Evolutionary conservation across 2,888 invertebrate species (phyloP), one percentile per base, ranked within the genome.

Genomic region (Macrosoma leucophasiata): DNA sequence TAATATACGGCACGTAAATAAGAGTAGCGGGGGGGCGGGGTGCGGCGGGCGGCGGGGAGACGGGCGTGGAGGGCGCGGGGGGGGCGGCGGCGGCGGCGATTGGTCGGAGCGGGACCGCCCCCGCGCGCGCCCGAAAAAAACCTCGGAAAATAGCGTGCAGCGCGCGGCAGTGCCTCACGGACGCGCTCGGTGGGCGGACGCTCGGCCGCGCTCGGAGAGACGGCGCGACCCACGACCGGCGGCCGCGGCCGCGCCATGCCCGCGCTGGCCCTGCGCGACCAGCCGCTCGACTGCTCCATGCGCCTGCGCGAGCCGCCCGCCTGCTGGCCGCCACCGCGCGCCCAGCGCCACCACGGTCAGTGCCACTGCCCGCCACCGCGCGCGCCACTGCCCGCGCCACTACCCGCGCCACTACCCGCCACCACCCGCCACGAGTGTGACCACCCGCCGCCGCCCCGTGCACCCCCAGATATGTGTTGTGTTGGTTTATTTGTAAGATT

Each of bases 231-330:
- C 58, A 60, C 69, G 70, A 84, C 86, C 86, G 81, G 88, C 86
- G 86, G 71, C 72, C 69, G 71, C 73, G 73, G 74, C 71, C 78
- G 84, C 71, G 85, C 85, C 61, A 87, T 88, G 86, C 89, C 89
- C 73, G 89, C 88, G 87, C 85, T 89, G 68, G 87, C 87, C 54
- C 84, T 86, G 62, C 71, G 84, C 85, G 70, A 77, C 67, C 90
- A 90, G 76, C 91, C 91, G 52, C 84, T 91, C 57, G 91, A 91
- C 85, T 91, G 91, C 79, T 91, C 91, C 69, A 90, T 90, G 86
- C 76, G 79, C 68, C 76, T 79, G 71, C 82, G 78, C 60, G 76
- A 74, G 56, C 62, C 74, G 57, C 74, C 74, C 53, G 69, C 72
- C 59, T 72, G 74, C 74, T 73, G 75, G 52, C 70, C 71, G 51